Evolutionary conservation across 1,140 invertebrate genomes (phyloP), one percentile per base, ranked within the genome.

Genomic region (Drosophila hydei): DNA sequence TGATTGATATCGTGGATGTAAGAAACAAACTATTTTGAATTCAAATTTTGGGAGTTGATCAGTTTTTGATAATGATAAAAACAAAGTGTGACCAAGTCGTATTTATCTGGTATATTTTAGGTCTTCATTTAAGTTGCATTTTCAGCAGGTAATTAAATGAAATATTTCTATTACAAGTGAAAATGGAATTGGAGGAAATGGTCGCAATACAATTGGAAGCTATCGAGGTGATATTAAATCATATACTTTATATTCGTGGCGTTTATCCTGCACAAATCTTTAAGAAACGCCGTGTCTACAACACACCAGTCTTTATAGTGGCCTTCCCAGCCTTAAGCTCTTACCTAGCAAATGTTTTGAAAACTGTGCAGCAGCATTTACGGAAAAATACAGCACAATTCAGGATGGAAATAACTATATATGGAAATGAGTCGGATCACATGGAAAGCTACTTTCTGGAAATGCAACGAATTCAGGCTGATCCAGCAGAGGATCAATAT

Each of bases 201-300:
- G 36, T 50, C 2, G 75, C 79, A 43, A 81, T 91, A 6, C 30
- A 89, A 12, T 43, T 87, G 40, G 91, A 91, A 56, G 79, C 90
- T 5, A 68, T 91, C 6, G 91, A 91, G 52, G 78, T 91, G 0
- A 62, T 90, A 1, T 33, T 91, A 11, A 88, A 90, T 65, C 84
- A 90, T 30, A 75, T 91, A 14, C 51, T 91, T 2, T 91, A 91
- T 43, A 12, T 85, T 2, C 79, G 91, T 0, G 73, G 78, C 4
- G 25, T 91, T 3, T 91, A 91, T 64, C 91, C 91, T 8, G 3
- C 40, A 6, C 84, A 88, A 61, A 90, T 91, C 33, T 91, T 91
- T 14, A 79, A 81, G 36, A 91, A 87, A 51, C 61, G 70, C 5
- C 69, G 79, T 14, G 36, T 91, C 1, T 91, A 90, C 42, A 89